phyloP scores from a whole-genome alignment of 2,113 vertebrate species.

The Seriola rivoliana region DNA sequence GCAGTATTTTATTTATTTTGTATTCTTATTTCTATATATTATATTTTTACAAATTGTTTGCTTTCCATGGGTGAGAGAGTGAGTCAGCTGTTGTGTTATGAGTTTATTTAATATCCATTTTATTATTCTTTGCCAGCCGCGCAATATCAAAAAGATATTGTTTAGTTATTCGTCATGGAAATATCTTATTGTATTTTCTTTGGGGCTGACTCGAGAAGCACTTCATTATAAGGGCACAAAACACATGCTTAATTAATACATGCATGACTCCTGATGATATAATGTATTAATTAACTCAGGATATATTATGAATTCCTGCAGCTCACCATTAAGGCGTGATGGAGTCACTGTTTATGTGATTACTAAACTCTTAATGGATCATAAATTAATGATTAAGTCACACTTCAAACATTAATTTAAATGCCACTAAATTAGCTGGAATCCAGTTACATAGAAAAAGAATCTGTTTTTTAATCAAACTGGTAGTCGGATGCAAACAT shows the following conservation, averaged over 20 bases:
- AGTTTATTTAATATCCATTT: conserved; percentile 72
- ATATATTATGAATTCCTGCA: background rate
- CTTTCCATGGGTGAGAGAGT: conserved; percentile 37
- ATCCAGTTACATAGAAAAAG: background rate
- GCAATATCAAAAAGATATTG: conserved; percentile 29
- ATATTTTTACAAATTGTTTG: conserved; percentile 64
- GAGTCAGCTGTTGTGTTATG: conserved; percentile 48
- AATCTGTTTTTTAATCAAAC: background rate
- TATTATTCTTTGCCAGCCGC: conserved; percentile 38
- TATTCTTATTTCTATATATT: conserved; percentile 67
- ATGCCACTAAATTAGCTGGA: background rate
- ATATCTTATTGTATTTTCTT: conserved; percentile 4
- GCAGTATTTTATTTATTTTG: conserved; percentile 81
- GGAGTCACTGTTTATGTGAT: background rate
- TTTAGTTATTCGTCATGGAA: conserved; percentile 24
- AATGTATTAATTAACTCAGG: background rate
- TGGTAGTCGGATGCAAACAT: background rate
- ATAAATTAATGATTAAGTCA: background rate
- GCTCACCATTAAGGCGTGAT: conserved; percentile 9
- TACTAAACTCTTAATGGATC: background rate
- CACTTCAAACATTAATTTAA: background rate
- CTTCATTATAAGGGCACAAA: conserved; percentile 37
- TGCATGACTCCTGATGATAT: conserved; percentile 9
- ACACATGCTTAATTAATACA: conserved; percentile 15
- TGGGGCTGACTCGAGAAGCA: conserved; percentile 26